phyloP scores from a whole-genome alignment of 53 echinoderm and acorn worm species.

The Antedon mediterranea region DNA sequence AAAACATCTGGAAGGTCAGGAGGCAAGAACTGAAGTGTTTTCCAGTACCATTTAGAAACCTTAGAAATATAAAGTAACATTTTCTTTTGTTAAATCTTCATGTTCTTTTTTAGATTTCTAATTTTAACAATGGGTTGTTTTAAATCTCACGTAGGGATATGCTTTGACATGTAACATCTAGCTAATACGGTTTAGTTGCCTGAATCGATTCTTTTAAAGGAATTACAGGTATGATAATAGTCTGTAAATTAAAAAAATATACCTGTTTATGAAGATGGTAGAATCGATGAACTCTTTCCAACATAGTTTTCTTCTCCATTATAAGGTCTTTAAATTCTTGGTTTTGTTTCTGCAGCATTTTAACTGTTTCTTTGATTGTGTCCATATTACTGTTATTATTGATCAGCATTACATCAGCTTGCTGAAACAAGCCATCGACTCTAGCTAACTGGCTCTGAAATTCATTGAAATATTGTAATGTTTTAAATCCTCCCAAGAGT shows the following conservation, averaged over 20 bases:
- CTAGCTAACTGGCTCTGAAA: slow-evolving; percentile 44
- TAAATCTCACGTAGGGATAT: too few species aligned
- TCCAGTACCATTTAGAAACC: slow-evolving; percentile 64
- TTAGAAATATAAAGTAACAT: neutral
- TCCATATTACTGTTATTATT: slow-evolving; percentile 12
- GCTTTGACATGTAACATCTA: too few species aligned
- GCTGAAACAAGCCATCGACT: slow-evolving; percentile 29
- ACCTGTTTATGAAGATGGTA: slow-evolving; percentile 66
- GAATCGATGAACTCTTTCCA: slow-evolving; percentile 49
- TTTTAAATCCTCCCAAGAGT: too few species aligned
- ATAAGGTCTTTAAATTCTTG: slow-evolving; percentile 39
- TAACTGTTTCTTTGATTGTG: slow-evolving; percentile 26
- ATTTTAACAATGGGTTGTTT: too few species aligned
- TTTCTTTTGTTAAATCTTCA: neutral
- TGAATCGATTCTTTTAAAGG: too few species aligned
- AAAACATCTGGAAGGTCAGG: slow-evolving; percentile 47
- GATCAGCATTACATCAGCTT: slow-evolving; percentile 36
- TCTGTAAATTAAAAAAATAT: too few species aligned
- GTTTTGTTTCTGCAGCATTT: slow-evolving; percentile 28
- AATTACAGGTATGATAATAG: too few species aligned
- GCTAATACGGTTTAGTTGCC: too few species aligned
- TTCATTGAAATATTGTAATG: too few species aligned
- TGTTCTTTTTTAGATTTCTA: neutral
- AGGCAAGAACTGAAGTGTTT: slow-evolving; percentile 68
- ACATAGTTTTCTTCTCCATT: slow-evolving; percentile 35